phyloP scores from a whole-genome alignment of 2,888 invertebrate species.

The Hemaris fuciformis region DNA sequence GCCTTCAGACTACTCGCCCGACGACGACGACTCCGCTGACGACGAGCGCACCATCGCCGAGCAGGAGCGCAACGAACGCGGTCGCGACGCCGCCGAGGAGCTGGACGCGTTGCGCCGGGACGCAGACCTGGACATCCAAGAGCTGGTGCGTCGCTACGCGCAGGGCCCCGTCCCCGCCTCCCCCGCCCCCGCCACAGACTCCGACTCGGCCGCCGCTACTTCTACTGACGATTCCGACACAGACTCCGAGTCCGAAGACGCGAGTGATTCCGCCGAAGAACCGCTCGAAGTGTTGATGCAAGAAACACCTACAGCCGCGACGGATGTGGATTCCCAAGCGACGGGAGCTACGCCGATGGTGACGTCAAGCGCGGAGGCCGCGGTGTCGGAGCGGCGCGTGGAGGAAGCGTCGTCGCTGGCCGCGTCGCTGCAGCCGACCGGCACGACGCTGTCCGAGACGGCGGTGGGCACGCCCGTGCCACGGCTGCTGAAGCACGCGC shows the following conservation, averaged over 20 bases:
- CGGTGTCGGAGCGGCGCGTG: conserved; percentile 83
- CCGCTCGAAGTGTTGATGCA: conserved; percentile 41
- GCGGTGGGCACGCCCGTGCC: conserved; percentile 96
- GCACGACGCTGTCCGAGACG: conserved; percentile 97
- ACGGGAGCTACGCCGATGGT: conserved; percentile 33
- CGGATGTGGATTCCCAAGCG: conserved; percentile 25
- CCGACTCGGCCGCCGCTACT: conserved; percentile 32
- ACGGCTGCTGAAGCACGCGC: conserved; percentile 92
- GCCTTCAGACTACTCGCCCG: conserved; percentile 87
- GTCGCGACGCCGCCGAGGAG: conserved; percentile 82
- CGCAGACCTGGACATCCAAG: conserved; percentile 90
- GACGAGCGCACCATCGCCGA: conserved; percentile 69
- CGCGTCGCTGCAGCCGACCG: conserved; percentile 98
- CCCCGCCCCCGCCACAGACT: conserved; percentile 23
- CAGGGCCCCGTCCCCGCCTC: conserved; percentile 33
- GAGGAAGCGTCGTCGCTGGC: conserved; percentile 97
- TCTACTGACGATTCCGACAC: conserved; percentile 29
- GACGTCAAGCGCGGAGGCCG: conserved; percentile 19
- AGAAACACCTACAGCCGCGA: conserved; percentile 17
- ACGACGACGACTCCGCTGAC: conserved; percentile 85
- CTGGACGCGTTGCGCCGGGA: conserved; percentile 89
- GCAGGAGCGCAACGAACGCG: conserved; percentile 84
- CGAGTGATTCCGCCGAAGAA: conserved; percentile 38
- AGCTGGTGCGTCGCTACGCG: conserved; percentile 88
- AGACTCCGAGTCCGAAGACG: conserved; percentile 42